phyloP scores from a whole-genome alignment of 1,140 invertebrate species.

The Teleopsis dalmanni region DNA sequence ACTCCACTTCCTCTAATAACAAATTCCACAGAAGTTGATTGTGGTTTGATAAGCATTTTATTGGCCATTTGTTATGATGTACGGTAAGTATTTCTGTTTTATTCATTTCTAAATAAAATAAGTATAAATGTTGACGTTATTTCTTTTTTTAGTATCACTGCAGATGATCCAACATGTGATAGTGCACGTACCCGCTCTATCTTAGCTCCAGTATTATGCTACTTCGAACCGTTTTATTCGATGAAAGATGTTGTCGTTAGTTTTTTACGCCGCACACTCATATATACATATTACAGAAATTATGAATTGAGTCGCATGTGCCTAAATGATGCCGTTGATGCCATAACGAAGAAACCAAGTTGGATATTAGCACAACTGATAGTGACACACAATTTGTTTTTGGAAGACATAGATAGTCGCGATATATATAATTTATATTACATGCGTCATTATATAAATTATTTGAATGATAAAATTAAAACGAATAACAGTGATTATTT shows the following conservation, averaged over 20 bases:
- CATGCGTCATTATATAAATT: constrained; percentile 35
- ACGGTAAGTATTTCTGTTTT: constrained; percentile 11
- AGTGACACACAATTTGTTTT: constrained; percentile 29
- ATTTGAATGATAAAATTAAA: constrained; percentile 18
- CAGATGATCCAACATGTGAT: constrained; percentile 37
- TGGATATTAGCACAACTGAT: constrained; percentile 38
- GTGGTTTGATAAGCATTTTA: constrained; percentile 34
- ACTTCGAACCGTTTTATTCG: constrained; percentile 36
- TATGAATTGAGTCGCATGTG: constrained; percentile 32
- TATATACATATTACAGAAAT: constrained; percentile 37
- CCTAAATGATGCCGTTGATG: constrained; percentile 33
- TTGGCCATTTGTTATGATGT: constrained; percentile 40
- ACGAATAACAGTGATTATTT: constrained; percentile 13
- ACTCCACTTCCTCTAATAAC: no score
- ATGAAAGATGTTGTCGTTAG: constrained; percentile 31
- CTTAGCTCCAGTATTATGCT: constrained; percentile 27
- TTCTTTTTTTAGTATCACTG: constrained; percentile 17
- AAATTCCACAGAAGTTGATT: constrained; percentile 30
- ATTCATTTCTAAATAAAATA: background rate
- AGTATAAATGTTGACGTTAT: background rate
- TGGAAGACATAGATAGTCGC: constrained; percentile 21
- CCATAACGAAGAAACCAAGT: constrained; percentile 25
- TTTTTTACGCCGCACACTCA: constrained; percentile 31
- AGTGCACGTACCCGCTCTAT: constrained; percentile 39
- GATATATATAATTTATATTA: constrained; percentile 29